These are phyloP conservation scores for Platysteira castanea DNA, from an alignment of 2,113 vertebrate genomes.

Conservation along the genomic window DNA sequence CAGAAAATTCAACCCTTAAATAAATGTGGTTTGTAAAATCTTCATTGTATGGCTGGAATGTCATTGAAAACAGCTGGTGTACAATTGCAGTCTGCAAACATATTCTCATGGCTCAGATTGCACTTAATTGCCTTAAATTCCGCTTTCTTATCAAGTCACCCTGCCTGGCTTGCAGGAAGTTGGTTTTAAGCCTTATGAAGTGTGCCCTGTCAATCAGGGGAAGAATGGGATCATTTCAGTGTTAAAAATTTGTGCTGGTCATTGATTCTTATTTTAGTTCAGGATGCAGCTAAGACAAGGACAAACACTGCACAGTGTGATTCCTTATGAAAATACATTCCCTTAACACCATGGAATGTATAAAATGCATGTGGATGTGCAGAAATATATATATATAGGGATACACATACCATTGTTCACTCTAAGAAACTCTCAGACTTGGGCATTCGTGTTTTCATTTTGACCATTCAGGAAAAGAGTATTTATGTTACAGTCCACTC, in stretches of 20 bases:
- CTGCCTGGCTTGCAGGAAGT: slow-evolving; percentile 63
- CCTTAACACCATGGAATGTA: slow-evolving; percentile 28
- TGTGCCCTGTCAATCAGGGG: slow-evolving; percentile 60
- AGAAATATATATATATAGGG: neutral
- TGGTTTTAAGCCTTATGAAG: slow-evolving; percentile 62
- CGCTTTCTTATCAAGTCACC: slow-evolving; percentile 70
- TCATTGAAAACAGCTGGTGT: slow-evolving; percentile 68
- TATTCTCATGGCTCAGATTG: slow-evolving; percentile 65
- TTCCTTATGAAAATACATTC: slow-evolving; percentile 41
- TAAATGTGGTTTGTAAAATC: slow-evolving; percentile 51
- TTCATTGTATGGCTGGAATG: slow-evolving; percentile 62
- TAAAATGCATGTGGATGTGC: slow-evolving; percentile 7
- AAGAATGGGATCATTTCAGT: slow-evolving; percentile 23
- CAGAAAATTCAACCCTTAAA: slow-evolving; percentile 38
- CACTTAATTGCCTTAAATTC: slow-evolving; percentile 70
- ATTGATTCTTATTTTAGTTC: slow-evolving; percentile 15
- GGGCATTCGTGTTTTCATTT: slow-evolving; percentile 49
- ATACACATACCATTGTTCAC: slow-evolving; percentile 44
- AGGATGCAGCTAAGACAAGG: slow-evolving; percentile 1
- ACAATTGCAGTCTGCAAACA: slow-evolving; percentile 43
- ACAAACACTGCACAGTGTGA: slow-evolving; percentile 17
- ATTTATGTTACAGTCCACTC: slow-evolving; percentile 71
- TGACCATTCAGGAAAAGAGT: slow-evolving; percentile 57
- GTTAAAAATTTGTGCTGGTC: neutral
- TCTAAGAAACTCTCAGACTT: slow-evolving; percentile 16